Percentiles rank a stretch among this genome's conserved stretches.
phyloP scores from a whole-genome alignment of 35 echinoderm and acorn worm genomes.

The Ophioderma brevispina region DNA sequence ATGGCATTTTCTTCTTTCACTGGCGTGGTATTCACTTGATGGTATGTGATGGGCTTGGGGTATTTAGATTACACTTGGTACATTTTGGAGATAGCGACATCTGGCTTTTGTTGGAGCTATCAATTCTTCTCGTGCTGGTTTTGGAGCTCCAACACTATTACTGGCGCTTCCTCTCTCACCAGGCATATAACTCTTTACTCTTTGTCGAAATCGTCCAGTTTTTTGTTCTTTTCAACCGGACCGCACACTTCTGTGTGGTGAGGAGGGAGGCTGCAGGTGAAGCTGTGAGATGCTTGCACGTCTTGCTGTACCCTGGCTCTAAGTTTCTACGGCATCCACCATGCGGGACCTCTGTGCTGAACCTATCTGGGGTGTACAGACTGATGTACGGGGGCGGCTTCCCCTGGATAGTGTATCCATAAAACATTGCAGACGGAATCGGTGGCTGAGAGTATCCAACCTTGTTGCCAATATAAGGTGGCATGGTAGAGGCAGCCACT shows the following conservation, averaged over 20 bases:
- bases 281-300: background rate
- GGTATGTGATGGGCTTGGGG: no score
- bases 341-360: background rate
- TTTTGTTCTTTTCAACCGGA: background rate
- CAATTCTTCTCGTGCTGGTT: background rate
- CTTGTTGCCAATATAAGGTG: background rate
- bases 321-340: background rate
- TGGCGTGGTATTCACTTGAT: no score
- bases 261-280: background rate
- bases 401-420: background rate
- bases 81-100: background rate
- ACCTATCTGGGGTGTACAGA: background rate
- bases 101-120: background rate
- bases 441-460: background rate
- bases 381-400: background rate
- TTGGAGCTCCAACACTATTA: background rate
- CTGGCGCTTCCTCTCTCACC: background rate
- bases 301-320: background rate
- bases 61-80: background rate
- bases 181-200: background rate
- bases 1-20: no score
- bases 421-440: background rate
- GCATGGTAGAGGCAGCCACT: background rate
- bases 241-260: background rate
- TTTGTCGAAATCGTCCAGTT: background rate